Conservation (phyloP, 37 sponge, comb jelly and placozoan genomes). For the Beroe forskalii region DNA sequence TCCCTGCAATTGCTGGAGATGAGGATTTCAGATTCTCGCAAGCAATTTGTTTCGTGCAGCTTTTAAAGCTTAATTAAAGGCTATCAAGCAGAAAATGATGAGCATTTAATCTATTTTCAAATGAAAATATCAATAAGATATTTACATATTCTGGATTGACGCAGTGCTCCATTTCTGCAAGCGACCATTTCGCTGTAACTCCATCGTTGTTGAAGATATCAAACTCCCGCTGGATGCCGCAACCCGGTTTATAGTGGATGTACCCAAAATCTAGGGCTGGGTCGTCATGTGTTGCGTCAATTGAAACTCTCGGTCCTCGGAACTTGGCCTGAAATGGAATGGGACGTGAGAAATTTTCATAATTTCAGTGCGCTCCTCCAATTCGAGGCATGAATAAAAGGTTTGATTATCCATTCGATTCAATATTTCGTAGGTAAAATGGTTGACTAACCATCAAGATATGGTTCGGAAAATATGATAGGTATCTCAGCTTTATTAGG, state of each 20-base stretch:
- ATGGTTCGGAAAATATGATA: no score
- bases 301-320: constrained; percentile 52
- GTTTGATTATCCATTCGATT: no score
- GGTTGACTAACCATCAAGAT: no score
- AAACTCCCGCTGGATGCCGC: constrained; percentile 18
- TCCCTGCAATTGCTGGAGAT: neutral
- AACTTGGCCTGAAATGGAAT: constrained; percentile 21
- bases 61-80: no score
- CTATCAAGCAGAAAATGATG: no score
- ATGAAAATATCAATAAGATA: no score
- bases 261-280: constrained; percentile 51
- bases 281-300: neutral
- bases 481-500: no score
- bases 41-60: neutral
- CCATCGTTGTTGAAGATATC: constrained; percentile 32
- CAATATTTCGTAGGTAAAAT: no score
- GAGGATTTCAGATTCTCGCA: neutral
- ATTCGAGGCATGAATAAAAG: no score
- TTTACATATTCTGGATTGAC: constrained; percentile 55
- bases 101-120: no score
- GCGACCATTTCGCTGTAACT: constrained; percentile 25
- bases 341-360: no score
- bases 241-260: constrained; percentile 31
- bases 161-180: constrained; percentile 45
- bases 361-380: no score